A percentile compares a stretch with the other conserved stretches of the same genome.
Conservation (phyloP, 2,888 invertebrate species). For the Fragum fragum region DNA sequence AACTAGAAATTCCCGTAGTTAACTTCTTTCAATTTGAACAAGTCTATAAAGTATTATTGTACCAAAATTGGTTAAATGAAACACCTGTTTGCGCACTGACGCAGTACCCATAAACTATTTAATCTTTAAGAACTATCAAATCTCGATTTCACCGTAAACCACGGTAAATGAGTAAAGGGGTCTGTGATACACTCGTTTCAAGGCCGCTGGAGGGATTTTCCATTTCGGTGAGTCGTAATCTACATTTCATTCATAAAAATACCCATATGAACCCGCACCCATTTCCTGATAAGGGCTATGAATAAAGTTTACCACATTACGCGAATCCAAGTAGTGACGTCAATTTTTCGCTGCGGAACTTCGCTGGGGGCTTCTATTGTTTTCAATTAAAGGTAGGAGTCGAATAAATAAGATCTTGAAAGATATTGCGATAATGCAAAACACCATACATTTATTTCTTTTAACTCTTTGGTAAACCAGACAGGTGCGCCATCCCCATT, state of each 20-base stretch:
- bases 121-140: not conserved
- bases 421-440: no score
- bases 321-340: not conserved
- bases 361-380: not conserved
- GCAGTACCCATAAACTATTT: no score
- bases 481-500: no score
- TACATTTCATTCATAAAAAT: slow-evolving; percentile 18
- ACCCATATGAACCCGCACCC: slow-evolving; percentile 13
- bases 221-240: not conserved
- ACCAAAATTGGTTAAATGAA: no score
- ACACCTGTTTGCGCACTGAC: no score
- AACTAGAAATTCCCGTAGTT: no score
- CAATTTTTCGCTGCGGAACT: not conserved
- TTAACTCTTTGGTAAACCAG: no score
- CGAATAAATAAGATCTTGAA: no score
- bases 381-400: not conserved
- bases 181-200: not conserved
- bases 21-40: no score
- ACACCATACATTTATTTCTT: no score
- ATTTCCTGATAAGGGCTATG: not conserved
- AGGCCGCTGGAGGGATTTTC: not conserved
- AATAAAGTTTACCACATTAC: not conserved
- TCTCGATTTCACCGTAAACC: not conserved
- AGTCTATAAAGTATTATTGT: no score
- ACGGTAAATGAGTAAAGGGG: not conserved